phyloP scores from a whole-genome alignment of 2,113 vertebrate species.

The Passer domesticus region DNA sequence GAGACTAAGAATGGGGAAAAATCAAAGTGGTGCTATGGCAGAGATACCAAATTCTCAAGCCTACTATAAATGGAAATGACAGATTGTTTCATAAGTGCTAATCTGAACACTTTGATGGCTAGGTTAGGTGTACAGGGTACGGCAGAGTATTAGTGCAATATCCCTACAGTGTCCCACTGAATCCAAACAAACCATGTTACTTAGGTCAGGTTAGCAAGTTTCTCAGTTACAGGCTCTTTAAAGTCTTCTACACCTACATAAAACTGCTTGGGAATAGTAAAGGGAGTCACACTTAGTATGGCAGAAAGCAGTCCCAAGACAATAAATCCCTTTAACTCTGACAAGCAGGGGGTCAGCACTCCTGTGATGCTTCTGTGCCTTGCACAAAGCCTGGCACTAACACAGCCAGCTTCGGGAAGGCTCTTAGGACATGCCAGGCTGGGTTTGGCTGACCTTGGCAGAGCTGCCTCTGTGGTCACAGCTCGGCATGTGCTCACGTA shows the following conservation, averaged over 20 bases:
- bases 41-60: conserved; percentile 60
- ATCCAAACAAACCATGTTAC: background rate
- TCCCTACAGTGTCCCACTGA: background rate
- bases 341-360: conserved; percentile 6
- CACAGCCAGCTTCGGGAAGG: background rate
- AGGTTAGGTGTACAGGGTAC: conserved; percentile 40
- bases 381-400: background rate
- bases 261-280: conserved; percentile 13
- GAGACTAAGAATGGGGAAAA: conserved; percentile 12
- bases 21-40: conserved; percentile 60
- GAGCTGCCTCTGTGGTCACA: background rate
- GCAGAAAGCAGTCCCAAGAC: background rate
- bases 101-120: conserved; percentile 22
- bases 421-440: background rate
- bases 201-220: conserved; percentile 23
- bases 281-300: background rate
- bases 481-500: background rate
- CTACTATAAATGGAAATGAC: conserved; percentile 35
- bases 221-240: background rate
- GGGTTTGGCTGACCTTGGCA: background rate
- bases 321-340: background rate
- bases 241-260: background rate
- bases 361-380: conserved; percentile 19
- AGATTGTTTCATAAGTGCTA: conserved; percentile 40
- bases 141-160: conserved; percentile 57